Evolutionary conservation across 2,113 vertebrate genomes (phyloP).

Genomic region (Galbula dea): DNA sequence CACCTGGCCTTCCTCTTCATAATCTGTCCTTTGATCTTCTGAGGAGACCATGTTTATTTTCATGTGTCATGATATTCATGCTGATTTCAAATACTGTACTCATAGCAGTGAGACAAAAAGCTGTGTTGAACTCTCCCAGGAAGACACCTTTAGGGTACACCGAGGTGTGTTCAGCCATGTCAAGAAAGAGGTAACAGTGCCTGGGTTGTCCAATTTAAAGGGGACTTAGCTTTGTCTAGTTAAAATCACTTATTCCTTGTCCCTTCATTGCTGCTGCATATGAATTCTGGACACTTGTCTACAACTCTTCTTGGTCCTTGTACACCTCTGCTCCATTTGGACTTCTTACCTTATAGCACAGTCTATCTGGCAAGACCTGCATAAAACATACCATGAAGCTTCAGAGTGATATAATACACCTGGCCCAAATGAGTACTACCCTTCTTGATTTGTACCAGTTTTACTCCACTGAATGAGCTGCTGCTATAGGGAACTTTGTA

Average conservation of each 20-base stretch:
- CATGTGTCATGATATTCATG: background rate
- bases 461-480: background rate
- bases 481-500: rapidly evolving
- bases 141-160: background rate
- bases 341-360: background rate
- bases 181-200: background rate
- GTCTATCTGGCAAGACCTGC: background rate
- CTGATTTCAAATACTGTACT: background rate
- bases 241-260: background rate
- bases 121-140: background rate
- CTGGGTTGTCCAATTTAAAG: background rate
- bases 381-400: background rate
- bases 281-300: background rate
- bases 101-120: background rate
- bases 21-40: background rate
- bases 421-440: background rate
- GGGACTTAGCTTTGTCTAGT: background rate
- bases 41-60: background rate
- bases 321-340: background rate
- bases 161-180: background rate
- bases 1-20: background rate
- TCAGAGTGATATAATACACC: background rate
- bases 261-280: background rate
- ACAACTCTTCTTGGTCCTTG: background rate
- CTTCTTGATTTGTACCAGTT: background rate